Conservation (phyloP, 2,113 vertebrate genomes). For the Gopherus evgoodei region DNA sequence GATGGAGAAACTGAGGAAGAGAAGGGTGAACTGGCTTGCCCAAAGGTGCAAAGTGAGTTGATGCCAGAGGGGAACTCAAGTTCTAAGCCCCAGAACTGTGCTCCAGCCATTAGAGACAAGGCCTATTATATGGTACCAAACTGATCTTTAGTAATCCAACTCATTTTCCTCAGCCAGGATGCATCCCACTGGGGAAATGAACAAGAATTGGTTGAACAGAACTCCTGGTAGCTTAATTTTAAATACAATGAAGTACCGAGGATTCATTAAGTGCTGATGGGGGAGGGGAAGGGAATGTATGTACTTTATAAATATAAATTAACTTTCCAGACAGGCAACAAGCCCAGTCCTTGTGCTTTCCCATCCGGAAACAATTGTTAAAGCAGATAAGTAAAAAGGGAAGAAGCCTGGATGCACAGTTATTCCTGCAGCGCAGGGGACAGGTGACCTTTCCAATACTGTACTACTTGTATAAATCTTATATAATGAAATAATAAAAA, state of each 20-base stretch:
- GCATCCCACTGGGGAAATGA: neutral
- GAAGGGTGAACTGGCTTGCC: neutral
- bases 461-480: conserved; percentile 83
- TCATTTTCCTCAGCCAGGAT: neutral
- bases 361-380: neutral
- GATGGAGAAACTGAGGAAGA: neutral
- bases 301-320: conserved; percentile 37
- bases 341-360: neutral
- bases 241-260: neutral
- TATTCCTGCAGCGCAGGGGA: conserved; percentile 69
- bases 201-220: accelerated
- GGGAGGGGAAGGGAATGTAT: neutral
- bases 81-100: neutral
- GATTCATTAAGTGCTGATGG: neutral
- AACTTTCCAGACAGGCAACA: neutral
- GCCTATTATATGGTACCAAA: accelerated
- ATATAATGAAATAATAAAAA: conserved; percentile 78
- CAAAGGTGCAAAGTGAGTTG: neutral
- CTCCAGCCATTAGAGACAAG: neutral
- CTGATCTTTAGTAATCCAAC: neutral
- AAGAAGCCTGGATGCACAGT: conserved; percentile 31
- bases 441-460: conserved; percentile 77
- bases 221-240: neutral
- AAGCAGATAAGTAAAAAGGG: neutral
- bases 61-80: neutral